Conservation (phyloP, 2,113 vertebrate species). For the Mionectes macconnelli region DNA sequence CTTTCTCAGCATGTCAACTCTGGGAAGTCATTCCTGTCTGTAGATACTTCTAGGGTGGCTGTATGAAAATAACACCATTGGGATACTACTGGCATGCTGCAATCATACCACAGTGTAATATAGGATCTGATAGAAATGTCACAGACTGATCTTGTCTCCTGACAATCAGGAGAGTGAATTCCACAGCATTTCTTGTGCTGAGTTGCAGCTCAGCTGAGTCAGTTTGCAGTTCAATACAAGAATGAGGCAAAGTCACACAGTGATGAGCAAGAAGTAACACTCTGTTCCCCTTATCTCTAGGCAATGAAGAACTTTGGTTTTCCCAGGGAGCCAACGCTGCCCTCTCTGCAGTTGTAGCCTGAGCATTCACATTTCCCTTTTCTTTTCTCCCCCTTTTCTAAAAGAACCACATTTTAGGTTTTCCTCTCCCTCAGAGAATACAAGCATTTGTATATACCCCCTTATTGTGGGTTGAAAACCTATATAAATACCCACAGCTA, state of each 20-base stretch:
- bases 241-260: not conserved
- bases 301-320: not conserved
- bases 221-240: not conserved
- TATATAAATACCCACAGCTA: not conserved
- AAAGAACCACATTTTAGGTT: not conserved
- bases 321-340: not conserved
- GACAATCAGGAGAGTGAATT: not conserved
- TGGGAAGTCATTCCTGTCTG: not conserved
- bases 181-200: not conserved
- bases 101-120: not conserved
- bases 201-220: not conserved
- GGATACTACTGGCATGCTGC: not conserved
- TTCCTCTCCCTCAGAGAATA: not conserved
- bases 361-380: not conserved
- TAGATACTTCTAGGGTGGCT: not conserved
- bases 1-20: not conserved
- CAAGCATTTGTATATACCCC: not conserved
- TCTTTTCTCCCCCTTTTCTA: not conserved
- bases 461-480: not conserved
- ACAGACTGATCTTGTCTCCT: not conserved
- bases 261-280: not conserved
- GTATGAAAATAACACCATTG: not conserved
- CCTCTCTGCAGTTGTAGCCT: not conserved
- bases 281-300: not conserved
- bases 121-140: not conserved